Evolutionary conservation across 2,113 vertebrate genomes (phyloP), one percentile per base, ranked within the genome.

Genomic region (Anolis carolinensis): DNA sequence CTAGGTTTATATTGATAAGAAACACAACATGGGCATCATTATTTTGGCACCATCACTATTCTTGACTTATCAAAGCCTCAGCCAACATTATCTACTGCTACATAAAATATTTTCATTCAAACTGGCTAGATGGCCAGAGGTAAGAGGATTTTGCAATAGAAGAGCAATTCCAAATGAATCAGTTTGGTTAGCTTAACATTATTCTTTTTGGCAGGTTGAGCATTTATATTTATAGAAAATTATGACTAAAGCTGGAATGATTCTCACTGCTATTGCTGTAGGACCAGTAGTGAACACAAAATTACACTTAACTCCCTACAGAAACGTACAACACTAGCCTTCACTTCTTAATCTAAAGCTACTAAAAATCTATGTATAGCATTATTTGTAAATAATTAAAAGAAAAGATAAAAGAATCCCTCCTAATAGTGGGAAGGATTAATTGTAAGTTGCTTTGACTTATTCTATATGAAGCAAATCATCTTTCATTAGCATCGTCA

Each of bases 401-500:
- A 4, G 7, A 34, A 30, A 68, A 32, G 6, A 20, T 4, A 30
- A 36, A 85, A 44, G 48, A 89, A 92, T 92, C 20, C 55, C 76
- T 39, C 1, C 27, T 92, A 88, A 87, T 75, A 73, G 55, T 23
- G 62, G 82, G 27, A 70, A 63, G 44, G 59, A 74, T 23, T 78
- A 79, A 68, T 87, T 82, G 84, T 81, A 4, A 9, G 2, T 82
- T 50, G 77, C 62, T 92, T 87, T 36, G 59, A 82, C 82, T 87
- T 93, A 92, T 93, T 75, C 81, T 85, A 70, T 79, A 79, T 23
- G 89, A 91, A 89, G 34, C 11, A 75, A 88, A 34, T 86, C 70
- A 79, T 63, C 88, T 93, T 93, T 92, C 86, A 84, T 73, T 92
- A 91, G 87, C 87, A 92, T 95, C 92, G 93, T 91, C 90, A 82